phyloP scores from a whole-genome alignment of 2,113 vertebrate genomes.

The Lamprotornis superbus region DNA sequence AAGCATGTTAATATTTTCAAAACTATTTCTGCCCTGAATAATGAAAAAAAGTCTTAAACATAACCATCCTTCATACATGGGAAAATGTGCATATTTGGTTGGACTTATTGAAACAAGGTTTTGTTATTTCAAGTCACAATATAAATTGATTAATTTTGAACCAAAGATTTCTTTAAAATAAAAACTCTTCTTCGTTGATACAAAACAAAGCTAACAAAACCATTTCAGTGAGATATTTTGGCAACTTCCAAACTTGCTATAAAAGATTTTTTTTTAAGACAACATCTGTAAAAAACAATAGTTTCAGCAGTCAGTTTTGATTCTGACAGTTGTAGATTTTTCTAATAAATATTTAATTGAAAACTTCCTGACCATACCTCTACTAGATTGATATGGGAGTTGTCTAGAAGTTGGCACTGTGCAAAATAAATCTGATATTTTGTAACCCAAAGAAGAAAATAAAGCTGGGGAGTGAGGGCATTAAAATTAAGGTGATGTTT shows the following conservation, averaged over 20 bases:
- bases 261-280: not conserved
- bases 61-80: not conserved
- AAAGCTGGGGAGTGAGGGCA: not conserved
- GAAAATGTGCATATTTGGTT: not conserved
- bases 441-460: not conserved
- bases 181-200: not conserved
- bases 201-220: not conserved
- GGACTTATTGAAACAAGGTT: not conserved
- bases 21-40: not conserved
- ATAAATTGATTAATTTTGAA: not conserved
- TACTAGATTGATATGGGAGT: not conserved
- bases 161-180: not conserved
- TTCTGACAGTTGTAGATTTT: not conserved
- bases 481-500: slow-evolving; percentile 1
- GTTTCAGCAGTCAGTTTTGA: not conserved
- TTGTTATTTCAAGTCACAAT: not conserved
- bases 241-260: not conserved
- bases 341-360: not conserved
- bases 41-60: not conserved
- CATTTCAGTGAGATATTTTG: not conserved
- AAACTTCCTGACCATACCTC: not conserved
- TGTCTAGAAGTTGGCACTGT: not conserved
- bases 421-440: not conserved
- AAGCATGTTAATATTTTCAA: not conserved
- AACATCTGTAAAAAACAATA: not conserved